A percentile compares a stretch with the other conserved stretches of the same genome.
Conservation (phyloP, 2,888 invertebrate species). For the Odontothrips loti region DNA sequence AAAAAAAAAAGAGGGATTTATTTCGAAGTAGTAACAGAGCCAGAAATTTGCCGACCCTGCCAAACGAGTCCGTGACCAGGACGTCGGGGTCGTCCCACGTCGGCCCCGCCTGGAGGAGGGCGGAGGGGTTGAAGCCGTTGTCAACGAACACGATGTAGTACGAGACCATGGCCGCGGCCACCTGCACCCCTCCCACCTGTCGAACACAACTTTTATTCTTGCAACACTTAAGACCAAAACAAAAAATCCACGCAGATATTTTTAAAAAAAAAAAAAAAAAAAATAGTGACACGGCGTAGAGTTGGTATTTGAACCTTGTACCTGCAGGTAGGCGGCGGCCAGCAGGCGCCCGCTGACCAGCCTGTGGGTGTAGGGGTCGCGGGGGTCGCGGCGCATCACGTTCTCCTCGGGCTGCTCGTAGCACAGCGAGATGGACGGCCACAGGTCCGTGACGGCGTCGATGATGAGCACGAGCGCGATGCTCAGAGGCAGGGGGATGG, state of each 20-base stretch:
- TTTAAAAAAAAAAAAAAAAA: too few relatives aligned
- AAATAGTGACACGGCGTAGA: too few relatives aligned
- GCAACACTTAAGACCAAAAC: too few relatives aligned
- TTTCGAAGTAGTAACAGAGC: too few relatives aligned
- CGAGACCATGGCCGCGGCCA: not conserved
- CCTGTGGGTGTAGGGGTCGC: conserved; percentile 30
- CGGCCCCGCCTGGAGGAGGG: not conserved
- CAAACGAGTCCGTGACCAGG: not conserved
- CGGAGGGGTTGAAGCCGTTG: conserved; percentile 2
- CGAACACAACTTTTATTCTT: too few relatives aligned
- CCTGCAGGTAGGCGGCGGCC: conserved; percentile 15
- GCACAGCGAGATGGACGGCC: conserved; percentile 35
- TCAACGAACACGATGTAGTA: conserved; percentile 4
- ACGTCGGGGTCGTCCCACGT: conserved; percentile 8
- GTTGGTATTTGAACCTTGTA: too few relatives aligned
- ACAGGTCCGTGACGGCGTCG: conserved; percentile 50
- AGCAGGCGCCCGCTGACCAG: conserved; percentile 16
- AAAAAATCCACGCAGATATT: too few relatives aligned
- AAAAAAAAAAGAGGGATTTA: too few relatives aligned
- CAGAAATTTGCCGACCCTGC: not conserved
- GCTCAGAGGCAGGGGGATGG: conserved; percentile 51
- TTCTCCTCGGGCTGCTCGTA: conserved; percentile 37
- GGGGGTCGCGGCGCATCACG: conserved; percentile 35
- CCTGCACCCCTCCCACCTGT: conserved; percentile 7
- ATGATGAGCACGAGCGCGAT: conserved; percentile 53